These are phyloP conservation scores for Drosophila neocordata DNA, from an alignment of 1,140 invertebrate species.

Conservation along the genomic window DNA sequence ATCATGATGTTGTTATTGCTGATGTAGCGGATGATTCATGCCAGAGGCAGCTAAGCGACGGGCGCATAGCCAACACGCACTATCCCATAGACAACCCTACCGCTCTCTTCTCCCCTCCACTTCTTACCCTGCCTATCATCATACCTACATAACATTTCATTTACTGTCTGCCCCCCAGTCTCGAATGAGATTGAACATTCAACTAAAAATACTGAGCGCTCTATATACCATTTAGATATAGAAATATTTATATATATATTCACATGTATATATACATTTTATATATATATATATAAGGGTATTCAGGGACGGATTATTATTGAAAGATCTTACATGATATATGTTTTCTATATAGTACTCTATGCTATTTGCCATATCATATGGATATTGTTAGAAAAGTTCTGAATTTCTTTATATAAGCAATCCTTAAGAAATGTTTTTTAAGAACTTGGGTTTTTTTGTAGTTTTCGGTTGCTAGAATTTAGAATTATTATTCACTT, in stretches of 20 bases:
- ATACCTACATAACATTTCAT: constrained; percentile 30
- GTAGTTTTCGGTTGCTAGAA: too few species aligned
- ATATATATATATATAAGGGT: constrained; percentile 19
- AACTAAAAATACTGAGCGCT: constrained; percentile 73
- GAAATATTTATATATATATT: constrained; percentile 12
- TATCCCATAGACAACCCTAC: constrained; percentile 26
- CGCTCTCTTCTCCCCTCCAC: not conserved
- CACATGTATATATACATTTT: constrained; percentile 19
- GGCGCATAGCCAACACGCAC: constrained; percentile 77
- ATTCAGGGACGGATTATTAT: constrained; percentile 1
- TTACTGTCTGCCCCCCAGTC: constrained; percentile 53
- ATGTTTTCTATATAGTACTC: too few species aligned
- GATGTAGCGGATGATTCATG: constrained; percentile 63
- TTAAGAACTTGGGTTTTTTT: too few species aligned
- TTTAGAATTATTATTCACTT: too few species aligned
- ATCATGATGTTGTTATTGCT: constrained; percentile 11
- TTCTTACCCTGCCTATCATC: too few species aligned
- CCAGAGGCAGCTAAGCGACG: constrained; percentile 62
- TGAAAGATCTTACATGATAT: too few species aligned
- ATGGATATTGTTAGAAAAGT: too few species aligned
- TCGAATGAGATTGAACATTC: constrained; percentile 67
- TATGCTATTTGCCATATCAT: too few species aligned
- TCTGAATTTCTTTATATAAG: too few species aligned
- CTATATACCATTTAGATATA: constrained; percentile 56
- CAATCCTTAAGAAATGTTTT: too few species aligned